Percentiles rank a stretch among this genome's conserved stretches.
Conservation (phyloP, 2,797 vertebrate species). For the Hypotaenidia okinawae region DNA sequence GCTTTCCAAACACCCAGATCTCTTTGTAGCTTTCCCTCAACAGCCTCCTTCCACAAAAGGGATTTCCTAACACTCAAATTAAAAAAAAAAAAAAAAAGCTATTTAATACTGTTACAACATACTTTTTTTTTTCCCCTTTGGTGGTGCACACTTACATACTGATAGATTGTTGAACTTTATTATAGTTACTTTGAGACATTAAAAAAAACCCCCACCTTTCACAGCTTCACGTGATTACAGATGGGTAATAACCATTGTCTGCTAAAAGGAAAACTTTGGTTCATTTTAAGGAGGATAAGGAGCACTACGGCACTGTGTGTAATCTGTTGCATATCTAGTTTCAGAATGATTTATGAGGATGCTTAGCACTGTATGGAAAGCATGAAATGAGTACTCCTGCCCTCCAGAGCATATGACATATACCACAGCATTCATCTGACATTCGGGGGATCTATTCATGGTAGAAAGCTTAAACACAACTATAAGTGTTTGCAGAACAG, state of each 20-base stretch:
- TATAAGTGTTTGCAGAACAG: neutral
- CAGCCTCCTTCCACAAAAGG: neutral
- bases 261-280: neutral
- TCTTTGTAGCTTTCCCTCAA: neutral
- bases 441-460: neutral
- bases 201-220: neutral
- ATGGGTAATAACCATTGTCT: neutral
- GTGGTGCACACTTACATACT: neutral
- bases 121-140: neutral
- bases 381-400: neutral
- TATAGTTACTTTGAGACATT: neutral
- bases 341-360: neutral
- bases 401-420: neutral
- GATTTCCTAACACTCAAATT: neutral
- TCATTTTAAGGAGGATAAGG: neutral
- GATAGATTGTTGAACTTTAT: neutral
- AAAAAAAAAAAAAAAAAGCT: neutral
- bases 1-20: neutral
- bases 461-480: neutral
- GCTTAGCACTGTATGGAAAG: neutral
- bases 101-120: neutral
- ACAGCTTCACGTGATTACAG: neutral
- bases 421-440: neutral
- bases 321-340: neutral
- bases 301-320: neutral